Evolutionary conservation across 1,140 invertebrate species (phyloP), one percentile per base, ranked within the genome.

Genomic region (Drosophila willistoni): DNA sequence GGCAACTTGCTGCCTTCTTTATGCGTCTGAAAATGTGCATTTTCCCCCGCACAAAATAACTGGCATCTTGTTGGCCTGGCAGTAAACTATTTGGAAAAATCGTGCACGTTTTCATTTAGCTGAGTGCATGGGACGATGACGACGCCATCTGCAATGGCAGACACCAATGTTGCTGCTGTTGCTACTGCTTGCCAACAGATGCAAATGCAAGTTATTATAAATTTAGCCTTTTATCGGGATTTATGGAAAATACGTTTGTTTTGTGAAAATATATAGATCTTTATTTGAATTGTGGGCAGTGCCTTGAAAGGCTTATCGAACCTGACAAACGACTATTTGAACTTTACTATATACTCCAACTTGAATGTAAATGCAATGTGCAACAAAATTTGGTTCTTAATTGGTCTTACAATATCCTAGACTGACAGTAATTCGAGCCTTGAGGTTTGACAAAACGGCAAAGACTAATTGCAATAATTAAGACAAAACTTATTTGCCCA

Each of bases 101-200:
- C 81, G 81, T 77, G 80, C 84, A 89, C 84, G 84, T 89, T 89
- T 89, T 89, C 84, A 89, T 89, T 89, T 89, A 89, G 84, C 84
- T 89, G 84, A 89, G 84, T 89, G 84, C 84, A 89, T 71, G 81
- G 77, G 67, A 71, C 81, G 83, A 80, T 17, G 55, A 57, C 55
- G 55, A 34, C 56, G 29, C 44, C 44, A 51, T 51, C 44, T 51
- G 44, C 17, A 51, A 51, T n/a, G 17, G 17, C 44, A 47, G 44
- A 39, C 36, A 55, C 62, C 60, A 56, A 39, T 36, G 76, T 63
- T 75, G 41, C 51, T 13, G 36, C 10, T 39, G 22, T 25, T 25
- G 34, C 34, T 10, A 3, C 63, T 56, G 36, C 56, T 63, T 56
- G 19, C 62, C 68, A 57, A 29, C 71, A 79, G 69, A 47, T 69